Evolutionary conservation across 2,888 invertebrate genomes (phyloP), one percentile per base, ranked within the genome.

Genomic region (Boloria selene): DNA sequence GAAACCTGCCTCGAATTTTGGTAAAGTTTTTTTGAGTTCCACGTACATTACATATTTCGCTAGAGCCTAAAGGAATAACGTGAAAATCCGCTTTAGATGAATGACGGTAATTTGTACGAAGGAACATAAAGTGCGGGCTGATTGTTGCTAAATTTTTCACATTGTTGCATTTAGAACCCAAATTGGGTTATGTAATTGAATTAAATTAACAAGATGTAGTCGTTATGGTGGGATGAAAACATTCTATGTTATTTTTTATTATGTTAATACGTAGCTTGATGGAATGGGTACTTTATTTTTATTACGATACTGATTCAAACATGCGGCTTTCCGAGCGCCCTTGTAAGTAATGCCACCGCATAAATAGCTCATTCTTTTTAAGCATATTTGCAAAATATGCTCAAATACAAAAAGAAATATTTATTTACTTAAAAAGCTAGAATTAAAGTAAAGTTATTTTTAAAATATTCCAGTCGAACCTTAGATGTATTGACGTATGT

Each of bases 111-210:
- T 77, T 75, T 77, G 72, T 70, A 70, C 67, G 64, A 62, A 70
- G 63, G 67, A 65, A 70, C 67, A 67, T 70, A 71, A 73, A 75
- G 71, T 75, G 72, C 64, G 61, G 64, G 60, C 65, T 72, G 73
- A 76, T 75, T 74, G 74, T 71, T 68, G 68, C 65, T 65, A 69
- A 73, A 74, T 72, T 73, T 73, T 72, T 72, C 70, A 72, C 65
- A 22, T 22, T n/a, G 45, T 56, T 18, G 44, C 45, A 45, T 56
- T 56, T 56, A 56, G 45, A 45, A 22, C 45, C 31, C 45, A 56
- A 56, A 56, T 56, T 45, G 56, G 22, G 44, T 56, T 16, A 56
- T 56, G 22, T 56, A 56, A 56, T 56, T 56, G 45, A 56, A 56
- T 56, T 56, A 56, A 45, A 56, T 56, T 56, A 56, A 45, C 45